Conservation (phyloP, 1,140 invertebrate genomes). For the Pseudomyrmex dendroicus region DNA sequence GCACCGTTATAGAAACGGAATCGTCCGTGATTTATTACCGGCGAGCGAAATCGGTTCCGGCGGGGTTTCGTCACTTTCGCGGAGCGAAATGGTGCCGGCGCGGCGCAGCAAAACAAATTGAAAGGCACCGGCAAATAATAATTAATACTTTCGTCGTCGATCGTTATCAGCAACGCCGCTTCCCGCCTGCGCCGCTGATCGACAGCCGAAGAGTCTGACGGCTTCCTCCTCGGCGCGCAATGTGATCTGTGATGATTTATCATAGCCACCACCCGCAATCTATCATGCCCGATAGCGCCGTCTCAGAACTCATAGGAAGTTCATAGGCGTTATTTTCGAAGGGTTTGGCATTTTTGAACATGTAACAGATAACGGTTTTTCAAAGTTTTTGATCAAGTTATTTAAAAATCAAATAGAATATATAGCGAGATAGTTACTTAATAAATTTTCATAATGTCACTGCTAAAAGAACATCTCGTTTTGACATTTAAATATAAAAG, state of each 20-base stretch:
- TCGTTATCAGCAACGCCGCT: constrained; percentile 62
- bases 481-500: neutral
- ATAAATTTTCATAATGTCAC: neutral
- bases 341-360: neutral
- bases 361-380: too few relatives aligned
- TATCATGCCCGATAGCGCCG: constrained; percentile 69
- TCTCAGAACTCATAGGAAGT: constrained; percentile 37
- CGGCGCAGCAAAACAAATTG: constrained; percentile 62
- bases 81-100: constrained; percentile 58
- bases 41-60: constrained; percentile 66
- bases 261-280: constrained; percentile 65
- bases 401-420: neutral
- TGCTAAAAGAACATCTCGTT: neutral
- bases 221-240: constrained; percentile 55
- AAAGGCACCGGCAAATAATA: constrained; percentile 71
- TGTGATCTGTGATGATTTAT: constrained; percentile 69
- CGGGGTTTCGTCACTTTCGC: constrained; percentile 71
- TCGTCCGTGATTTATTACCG: constrained; percentile 68
- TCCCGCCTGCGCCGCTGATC: constrained; percentile 60
- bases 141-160: constrained; percentile 76
- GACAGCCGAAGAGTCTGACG: constrained; percentile 61
- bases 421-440: neutral
- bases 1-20: constrained; percentile 63
- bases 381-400: neutral
- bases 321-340: constrained; percentile 48